Evolutionary conservation across 2,797 vertebrate genomes (phyloP).

Genomic region (Pseudocheirus occidentalis): DNA sequence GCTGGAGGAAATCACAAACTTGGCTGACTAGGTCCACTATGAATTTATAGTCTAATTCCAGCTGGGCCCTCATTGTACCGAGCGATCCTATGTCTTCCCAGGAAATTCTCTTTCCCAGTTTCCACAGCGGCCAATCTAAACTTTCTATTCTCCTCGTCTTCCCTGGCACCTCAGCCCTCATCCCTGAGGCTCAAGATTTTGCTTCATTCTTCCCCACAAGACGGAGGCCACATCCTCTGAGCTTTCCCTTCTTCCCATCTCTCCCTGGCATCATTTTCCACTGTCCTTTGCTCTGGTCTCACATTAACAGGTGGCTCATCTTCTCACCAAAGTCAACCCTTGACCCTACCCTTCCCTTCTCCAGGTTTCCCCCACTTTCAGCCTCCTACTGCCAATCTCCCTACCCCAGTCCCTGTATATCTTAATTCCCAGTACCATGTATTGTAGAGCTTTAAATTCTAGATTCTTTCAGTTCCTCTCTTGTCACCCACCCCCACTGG

Average conservation of each 20-base stretch:
- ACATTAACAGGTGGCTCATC: background rate
- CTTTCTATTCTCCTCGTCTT: background rate
- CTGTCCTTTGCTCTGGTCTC: background rate
- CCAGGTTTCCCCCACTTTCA: background rate
- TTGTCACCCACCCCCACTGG: no score
- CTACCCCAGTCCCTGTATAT: no score
- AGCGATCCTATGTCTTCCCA: background rate
- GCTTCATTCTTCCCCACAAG: background rate
- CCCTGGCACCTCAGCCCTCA: background rate
- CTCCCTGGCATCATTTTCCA: background rate
- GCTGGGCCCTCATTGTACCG: background rate
- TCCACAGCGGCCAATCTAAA: background rate
- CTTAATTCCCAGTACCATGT: no score
- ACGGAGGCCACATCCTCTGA: background rate
- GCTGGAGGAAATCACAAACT: background rate
- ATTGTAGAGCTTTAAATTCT: no score
- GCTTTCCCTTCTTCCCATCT: background rate
- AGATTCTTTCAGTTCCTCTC: no score
- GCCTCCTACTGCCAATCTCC: background rate
- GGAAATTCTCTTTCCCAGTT: background rate
- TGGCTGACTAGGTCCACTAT: background rate
- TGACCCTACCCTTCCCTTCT: background rate
- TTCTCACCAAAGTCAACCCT: background rate
- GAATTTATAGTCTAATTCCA: background rate
- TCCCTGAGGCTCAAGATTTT: background rate